Base-by-base conservation (phyloP, 2,888 invertebrate genomes). In the Temnothorax ravouxi region DNA sequence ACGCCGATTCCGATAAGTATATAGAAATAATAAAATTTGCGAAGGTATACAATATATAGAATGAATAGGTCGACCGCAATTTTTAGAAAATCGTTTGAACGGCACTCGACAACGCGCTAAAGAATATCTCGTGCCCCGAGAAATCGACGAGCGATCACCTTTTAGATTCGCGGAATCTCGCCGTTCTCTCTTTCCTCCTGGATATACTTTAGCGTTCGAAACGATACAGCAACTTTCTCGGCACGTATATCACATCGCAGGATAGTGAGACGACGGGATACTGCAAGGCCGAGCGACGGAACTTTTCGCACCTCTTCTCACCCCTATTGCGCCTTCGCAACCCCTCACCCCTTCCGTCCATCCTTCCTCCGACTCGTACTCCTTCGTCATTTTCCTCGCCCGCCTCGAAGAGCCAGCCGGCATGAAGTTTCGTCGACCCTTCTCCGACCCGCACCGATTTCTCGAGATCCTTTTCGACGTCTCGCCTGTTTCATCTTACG, bases 211-310 rank as follows among this genome's bases (percentile, higher is more conserved):
- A 80, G 79, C 81, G 59, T 62, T 77, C 72, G 34, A 66, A 64
- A 54, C 72, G 83, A 85, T 85, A 72, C 84, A 66, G 71, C 66
- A 84, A 87, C 85, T 85, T 84, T 66, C 85, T 84, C 76, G 85
- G 88, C 86, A 85, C 86, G 84, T 86, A 88, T 88, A 87, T 90
- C 82, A 67, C 80, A 71, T 64, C 61, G 50, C 47, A 18, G 83
- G 83, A 86, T 87, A 72, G 67, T 64, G 77, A 52, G 34, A 47
- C 79, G 67, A 56, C 50, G 76, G 84, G 82, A 87, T 83, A 88
- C 88, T 86, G 81, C 76, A 5, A 62, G 86, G 67, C 84, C 85
- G 88, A 82, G 67, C 76, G 61, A 87, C 76, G 84, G 91, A 90
- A 89, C 89, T 90, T 87, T 84, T 76, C 69, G 69, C 85, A 44